Base-by-base conservation (phyloP, 2,888 invertebrate species). In the Eristalinus aeneus region DNA sequence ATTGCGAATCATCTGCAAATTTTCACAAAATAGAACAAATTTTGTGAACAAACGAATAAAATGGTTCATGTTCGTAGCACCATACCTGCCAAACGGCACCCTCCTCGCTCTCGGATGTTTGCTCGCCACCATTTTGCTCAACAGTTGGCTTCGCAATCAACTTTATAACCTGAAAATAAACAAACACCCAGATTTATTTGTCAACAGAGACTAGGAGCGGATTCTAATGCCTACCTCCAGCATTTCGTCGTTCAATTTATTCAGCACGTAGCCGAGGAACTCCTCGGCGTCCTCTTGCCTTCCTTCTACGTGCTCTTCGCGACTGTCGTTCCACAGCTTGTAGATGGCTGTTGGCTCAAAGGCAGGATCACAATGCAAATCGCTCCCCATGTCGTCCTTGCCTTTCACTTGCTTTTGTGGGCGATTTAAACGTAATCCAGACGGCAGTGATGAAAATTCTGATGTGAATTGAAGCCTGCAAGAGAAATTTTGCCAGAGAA, bases 271-370 rank as follows among this genome's bases (percentile, higher is more conserved):
- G 8, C 98, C 97, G 1, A 99, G 94, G 93, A 99, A 98, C 92
- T 99, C 99, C 92, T 99, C 99, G 0, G 99, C 99, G 93, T 99
- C 99, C 91, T 99, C 98, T 92, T 99, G 99, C 22, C 97, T 94
- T 0, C 98, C 98, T 92, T 97, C 97, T 71, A 97, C 96, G 86
- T 92, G 91, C 58, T 95, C 94, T 89, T 94, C 94, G 1, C 96
- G 94, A 46, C 96, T 95, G 60, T 96, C 96, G 87, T 96, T 95
- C 90, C 98, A 94, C 93, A 98, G 95, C 88, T 96, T 96, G 90
- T 97, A 96, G 16, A 98, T 96, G 89, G 96, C 96, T 71, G 94
- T 94, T n/a, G 98, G 98, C 91, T 98, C 98, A 88, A 98, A 97
- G 58, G 98, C 95, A n/a, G 95, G 94, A 46, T 97, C 98, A 53